Evolutionary conservation across 1,140 invertebrate species (phyloP).

Genomic region (Chrysomallon squamiferum): DNA sequence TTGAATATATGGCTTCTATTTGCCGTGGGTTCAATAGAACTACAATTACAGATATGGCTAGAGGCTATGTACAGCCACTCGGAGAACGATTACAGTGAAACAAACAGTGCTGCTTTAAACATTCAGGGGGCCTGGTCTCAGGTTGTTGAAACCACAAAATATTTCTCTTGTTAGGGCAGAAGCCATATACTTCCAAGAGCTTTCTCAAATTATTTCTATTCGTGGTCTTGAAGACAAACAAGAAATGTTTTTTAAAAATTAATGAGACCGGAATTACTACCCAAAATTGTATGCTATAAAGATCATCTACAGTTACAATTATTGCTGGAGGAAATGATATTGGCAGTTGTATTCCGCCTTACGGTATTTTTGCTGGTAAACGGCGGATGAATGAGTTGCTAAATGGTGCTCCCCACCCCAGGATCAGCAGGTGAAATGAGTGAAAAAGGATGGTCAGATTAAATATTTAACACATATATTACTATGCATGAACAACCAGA

Average conservation of each 20-base stretch:
- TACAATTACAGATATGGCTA: not conserved
- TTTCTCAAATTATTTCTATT: not conserved
- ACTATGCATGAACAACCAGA: not conserved
- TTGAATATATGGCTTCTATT: constrained; percentile 14
- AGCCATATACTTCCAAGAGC: constrained; percentile 12
- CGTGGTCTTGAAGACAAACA: not conserved
- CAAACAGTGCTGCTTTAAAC: not conserved
- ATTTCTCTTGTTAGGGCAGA: constrained; percentile 10
- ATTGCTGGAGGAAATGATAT: constrained; percentile 29
- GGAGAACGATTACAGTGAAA: not conserved
- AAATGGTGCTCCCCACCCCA: constrained; percentile 55
- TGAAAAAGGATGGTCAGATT: constrained; percentile 64
- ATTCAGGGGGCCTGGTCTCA: not conserved
- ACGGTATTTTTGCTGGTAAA: constrained; percentile 39
- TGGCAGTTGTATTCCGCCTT: constrained; percentile 41
- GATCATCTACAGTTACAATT: constrained; percentile 26
- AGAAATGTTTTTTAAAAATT: constrained; percentile 15
- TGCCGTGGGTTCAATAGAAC: constrained; percentile 7
- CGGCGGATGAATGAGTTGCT: constrained; percentile 52
- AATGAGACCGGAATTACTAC: constrained; percentile 12
- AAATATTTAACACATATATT: constrained; percentile 64
- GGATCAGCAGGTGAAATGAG: constrained; percentile 56
- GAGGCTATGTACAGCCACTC: not conserved
- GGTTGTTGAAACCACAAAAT: constrained; percentile 10
- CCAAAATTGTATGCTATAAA: constrained; percentile 6